Conservation (phyloP, 1,140 invertebrate genomes). For the Eufriesea mexicana region DNA sequence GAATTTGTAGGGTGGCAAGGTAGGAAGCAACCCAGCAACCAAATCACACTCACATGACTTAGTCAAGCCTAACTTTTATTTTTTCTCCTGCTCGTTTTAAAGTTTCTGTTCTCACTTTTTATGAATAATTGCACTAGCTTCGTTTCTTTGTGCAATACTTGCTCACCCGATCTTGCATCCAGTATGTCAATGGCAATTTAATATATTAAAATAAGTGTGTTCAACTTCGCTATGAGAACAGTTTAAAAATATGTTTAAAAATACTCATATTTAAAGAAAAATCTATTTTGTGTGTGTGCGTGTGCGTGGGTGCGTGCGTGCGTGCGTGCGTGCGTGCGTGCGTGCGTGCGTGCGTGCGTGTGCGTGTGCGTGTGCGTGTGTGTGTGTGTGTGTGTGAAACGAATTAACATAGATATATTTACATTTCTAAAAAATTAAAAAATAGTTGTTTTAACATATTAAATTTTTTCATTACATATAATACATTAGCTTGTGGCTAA, state of each 20-base stretch:
- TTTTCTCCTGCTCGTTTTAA: constrained; percentile 65
- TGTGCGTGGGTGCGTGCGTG: too few species aligned
- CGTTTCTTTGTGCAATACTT: constrained; percentile 59
- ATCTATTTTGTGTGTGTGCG: too few species aligned
- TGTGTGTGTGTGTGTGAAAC: not conserved
- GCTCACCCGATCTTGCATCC: constrained; percentile 60
- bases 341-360: too few species aligned
- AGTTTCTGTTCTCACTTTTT: constrained; percentile 66
- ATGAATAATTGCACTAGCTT: constrained; percentile 70
- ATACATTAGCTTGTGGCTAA: constrained; percentile 32
- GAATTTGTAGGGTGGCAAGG: constrained; percentile 93
- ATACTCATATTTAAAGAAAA: not conserved
- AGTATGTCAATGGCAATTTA: constrained; percentile 61
- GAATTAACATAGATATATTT: constrained; percentile 5
- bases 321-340: too few species aligned
- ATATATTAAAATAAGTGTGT: constrained; percentile 9
- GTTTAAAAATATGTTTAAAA: not conserved
- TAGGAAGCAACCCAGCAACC: constrained; percentile 85
- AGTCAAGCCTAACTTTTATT: constrained; percentile 71
- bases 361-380: too few species aligned
- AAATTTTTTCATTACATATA: not conserved
- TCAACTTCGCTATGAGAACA: constrained; percentile 19
- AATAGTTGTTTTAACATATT: constrained; percentile 1
- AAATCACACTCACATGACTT: constrained; percentile 83
- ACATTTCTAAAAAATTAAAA: not conserved